Evolutionary conservation across 2,113 vertebrate species (phyloP).

Genomic region (Pygoscelis antarcticus): DNA sequence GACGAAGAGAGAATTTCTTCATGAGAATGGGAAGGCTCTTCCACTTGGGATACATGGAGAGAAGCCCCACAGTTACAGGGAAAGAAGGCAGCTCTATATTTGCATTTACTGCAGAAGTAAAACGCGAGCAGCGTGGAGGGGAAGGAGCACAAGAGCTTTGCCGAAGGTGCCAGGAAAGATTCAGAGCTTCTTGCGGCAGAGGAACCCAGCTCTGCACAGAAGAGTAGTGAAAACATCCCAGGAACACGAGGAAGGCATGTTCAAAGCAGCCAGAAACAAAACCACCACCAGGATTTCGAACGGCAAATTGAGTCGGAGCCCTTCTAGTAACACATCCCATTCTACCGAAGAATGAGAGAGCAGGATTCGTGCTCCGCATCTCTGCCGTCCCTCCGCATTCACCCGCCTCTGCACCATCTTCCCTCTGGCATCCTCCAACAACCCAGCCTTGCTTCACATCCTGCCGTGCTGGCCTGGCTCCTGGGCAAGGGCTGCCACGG

Average conservation of each 20-base stretch:
- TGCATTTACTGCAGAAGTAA: neutral
- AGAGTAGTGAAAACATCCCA: neutral
- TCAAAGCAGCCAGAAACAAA: neutral
- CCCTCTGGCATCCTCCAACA: neutral
- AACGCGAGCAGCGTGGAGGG: neutral
- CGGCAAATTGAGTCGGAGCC: neutral
- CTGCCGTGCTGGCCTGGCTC: neutral
- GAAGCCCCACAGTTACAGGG: neutral
- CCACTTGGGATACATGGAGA: neutral
- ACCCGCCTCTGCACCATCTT: neutral
- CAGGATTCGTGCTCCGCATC: rapidly evolving
- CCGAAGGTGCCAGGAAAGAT: neutral
- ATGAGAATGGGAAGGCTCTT: neutral
- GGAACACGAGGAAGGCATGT: neutral
- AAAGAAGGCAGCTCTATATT: neutral
- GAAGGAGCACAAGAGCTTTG: neutral
- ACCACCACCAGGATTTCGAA: neutral
- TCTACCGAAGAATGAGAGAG: neutral
- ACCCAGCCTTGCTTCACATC: neutral
- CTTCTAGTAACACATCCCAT: neutral
- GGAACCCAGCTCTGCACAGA: neutral
- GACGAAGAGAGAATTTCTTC: neutral
- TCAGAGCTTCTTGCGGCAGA: neutral
- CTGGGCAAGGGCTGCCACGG: neutral
- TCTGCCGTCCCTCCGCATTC: neutral